Conservation (phyloP, 2,113 vertebrate species). For the Urocynchramus pylzowi region DNA sequence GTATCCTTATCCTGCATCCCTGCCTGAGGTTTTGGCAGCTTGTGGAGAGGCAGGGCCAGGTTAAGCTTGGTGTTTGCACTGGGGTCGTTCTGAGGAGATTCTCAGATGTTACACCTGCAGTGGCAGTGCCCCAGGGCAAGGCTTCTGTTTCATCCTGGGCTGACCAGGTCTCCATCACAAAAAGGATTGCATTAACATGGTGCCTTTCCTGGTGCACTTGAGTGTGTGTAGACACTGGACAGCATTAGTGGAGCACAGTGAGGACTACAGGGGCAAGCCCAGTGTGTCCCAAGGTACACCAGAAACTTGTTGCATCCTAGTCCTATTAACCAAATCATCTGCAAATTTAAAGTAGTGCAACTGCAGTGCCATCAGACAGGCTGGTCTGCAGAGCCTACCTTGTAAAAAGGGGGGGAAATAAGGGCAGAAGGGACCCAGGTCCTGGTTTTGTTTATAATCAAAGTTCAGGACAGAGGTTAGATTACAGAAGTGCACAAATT, state of each 20-base stretch:
- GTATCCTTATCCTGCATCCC: background rate
- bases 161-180: background rate
- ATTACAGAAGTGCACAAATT: background rate
- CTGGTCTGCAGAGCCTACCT: background rate
- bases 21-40: background rate
- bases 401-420: background rate
- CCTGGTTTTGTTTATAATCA: background rate
- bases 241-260: background rate
- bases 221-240: background rate
- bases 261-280: background rate
- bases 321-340: background rate
- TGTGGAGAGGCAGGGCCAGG: background rate
- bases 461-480: background rate
- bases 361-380: background rate
- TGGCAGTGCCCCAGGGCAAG: background rate
- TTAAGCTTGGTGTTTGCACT: background rate
- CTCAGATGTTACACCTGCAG: background rate
- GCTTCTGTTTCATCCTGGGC: background rate
- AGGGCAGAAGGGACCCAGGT: background rate
- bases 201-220: background rate
- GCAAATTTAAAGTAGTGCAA: background rate
- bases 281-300: background rate
- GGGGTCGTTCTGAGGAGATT: background rate
- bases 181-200: rapidly evolving
- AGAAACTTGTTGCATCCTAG: background rate